Base-by-base conservation (phyloP, 2,888 invertebrate species). In the Scaptomyza flava region DNA sequence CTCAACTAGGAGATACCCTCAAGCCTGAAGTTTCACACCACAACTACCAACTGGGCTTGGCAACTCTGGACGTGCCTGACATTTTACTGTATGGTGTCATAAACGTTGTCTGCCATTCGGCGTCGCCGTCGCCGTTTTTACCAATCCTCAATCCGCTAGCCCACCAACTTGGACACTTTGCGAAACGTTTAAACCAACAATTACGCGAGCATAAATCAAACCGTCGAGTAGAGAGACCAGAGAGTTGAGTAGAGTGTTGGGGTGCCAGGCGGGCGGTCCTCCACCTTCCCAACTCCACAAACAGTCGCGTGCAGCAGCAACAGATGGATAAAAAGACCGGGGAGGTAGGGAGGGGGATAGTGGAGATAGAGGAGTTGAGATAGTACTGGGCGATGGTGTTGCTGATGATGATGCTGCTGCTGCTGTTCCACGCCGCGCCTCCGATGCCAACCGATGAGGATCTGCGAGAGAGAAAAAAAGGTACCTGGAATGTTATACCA, bases 141-240 rank as follows among this genome's bases (percentile, higher is more conserved):
- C 38, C 31, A 3, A 7, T 31, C 31, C 17, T 2, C 6, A 38
- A 27, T 30, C 20, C 36, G 30, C 8, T n/a, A 61, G 30, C 36
- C 52, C 62, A 58, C 63, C 66, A 50, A 68, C 60, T 71, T 68
- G 73, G 75, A 72, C 77, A 75, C 74, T 81, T 88, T 77, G 81
- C 84, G 78, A 89, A 91, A 86, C 89, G 89, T 90, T 91, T 89
- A 91, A 91, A 90, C 91, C 90, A 91, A 91, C 91, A 91, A 91
- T 91, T 92, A 91, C 91, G 89, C 80, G 88, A 75, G 79, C 89
- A 91, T 91, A 92, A 91, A 91, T 91, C 91, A 91, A 91, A 92
- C 82, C 81, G 89, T 88, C 89, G 90, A 91, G 84, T 89, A 66
- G 68, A 65, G 66, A 31, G 43, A 12, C 20, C 27, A 65, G 67